These are phyloP conservation scores for Scaptodrosophila latifasciaeformis DNA, from an alignment of 2,888 invertebrate species.

Conservation along the genomic window DNA sequence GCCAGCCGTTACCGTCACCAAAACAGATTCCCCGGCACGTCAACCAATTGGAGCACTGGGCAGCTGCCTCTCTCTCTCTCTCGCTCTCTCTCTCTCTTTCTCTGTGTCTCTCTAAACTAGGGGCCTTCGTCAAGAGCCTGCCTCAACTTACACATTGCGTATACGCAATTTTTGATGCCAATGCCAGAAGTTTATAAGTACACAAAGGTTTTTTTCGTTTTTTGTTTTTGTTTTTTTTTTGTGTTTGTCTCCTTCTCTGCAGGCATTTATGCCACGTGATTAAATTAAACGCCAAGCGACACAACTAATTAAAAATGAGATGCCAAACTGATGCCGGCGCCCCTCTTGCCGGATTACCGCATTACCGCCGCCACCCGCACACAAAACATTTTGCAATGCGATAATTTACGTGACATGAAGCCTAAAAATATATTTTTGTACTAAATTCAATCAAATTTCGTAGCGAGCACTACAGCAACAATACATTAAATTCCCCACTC, in stretches of 20 bases:
- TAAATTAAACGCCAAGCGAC: conserved; percentile 53
- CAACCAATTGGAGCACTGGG: not conserved
- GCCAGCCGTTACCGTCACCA: conserved; percentile 36
- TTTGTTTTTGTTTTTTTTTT: too few species aligned
- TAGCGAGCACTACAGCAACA: conserved; percentile 29
- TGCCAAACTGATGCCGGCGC: conserved; percentile 26
- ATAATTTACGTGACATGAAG: not conserved
- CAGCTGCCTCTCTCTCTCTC: not conserved
- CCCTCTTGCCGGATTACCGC: too few species aligned
- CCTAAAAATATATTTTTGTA: conserved; percentile 27
- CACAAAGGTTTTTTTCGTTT: too few species aligned
- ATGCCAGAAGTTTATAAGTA: too few species aligned
- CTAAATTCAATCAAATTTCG: conserved; percentile 32
- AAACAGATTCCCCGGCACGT: not conserved
- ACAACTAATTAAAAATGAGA: conserved; percentile 13
- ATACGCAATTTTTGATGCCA: conserved; percentile 59
- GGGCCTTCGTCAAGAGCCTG: conserved; percentile 6
- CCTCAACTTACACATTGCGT: conserved; percentile 45
- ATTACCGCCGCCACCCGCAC: not conserved
- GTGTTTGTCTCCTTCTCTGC: conserved; percentile 33
- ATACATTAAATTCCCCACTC: too few species aligned
- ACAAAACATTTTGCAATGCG: not conserved
- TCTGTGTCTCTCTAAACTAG: conserved; percentile 8
- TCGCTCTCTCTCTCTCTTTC: not conserved
- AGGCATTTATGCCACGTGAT: conserved; percentile 46